phyloP scores from a whole-genome alignment of 2,797 vertebrate genomes.

The Diglossa cyanea region DNA sequence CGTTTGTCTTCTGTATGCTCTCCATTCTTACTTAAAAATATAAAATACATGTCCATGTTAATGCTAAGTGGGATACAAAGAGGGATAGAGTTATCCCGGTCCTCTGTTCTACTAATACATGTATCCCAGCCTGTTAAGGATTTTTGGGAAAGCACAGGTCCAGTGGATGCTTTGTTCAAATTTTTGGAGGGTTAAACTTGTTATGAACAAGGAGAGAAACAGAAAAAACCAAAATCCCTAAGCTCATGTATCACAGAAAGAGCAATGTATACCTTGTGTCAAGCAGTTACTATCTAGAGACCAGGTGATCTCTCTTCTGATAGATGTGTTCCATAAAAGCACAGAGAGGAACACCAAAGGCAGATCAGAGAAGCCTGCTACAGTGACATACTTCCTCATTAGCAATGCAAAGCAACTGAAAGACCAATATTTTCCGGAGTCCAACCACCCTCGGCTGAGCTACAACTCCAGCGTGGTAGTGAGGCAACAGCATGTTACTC shows the following conservation, averaged over 20 bases:
- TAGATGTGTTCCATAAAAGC: conserved; percentile 27
- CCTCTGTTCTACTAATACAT: background rate
- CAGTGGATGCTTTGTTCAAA: background rate
- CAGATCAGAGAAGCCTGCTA: conserved; percentile 42
- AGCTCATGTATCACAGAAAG: background rate
- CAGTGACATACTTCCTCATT: conserved; percentile 10
- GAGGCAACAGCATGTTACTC: background rate
- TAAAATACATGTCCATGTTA: background rate
- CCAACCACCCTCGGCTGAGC: background rate
- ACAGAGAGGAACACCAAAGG: conserved; percentile 29
- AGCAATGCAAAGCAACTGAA: conserved; percentile 36
- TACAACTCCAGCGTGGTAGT: background rate
- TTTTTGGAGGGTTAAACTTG: background rate
- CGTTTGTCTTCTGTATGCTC: background rate
- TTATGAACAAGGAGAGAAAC: background rate
- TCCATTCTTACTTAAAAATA: background rate
- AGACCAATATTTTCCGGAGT: background rate
- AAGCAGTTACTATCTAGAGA: conserved; percentile 26
- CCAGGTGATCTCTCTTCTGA: conserved; percentile 38
- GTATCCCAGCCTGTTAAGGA: background rate
- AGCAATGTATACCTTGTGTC: background rate
- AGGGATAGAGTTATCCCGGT: background rate
- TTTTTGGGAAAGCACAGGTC: background rate
- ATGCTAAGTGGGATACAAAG: background rate
- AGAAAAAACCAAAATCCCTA: background rate